phyloP scores from a whole-genome alignment of 1,140 invertebrate genomes.

The Sipha flava region DNA sequence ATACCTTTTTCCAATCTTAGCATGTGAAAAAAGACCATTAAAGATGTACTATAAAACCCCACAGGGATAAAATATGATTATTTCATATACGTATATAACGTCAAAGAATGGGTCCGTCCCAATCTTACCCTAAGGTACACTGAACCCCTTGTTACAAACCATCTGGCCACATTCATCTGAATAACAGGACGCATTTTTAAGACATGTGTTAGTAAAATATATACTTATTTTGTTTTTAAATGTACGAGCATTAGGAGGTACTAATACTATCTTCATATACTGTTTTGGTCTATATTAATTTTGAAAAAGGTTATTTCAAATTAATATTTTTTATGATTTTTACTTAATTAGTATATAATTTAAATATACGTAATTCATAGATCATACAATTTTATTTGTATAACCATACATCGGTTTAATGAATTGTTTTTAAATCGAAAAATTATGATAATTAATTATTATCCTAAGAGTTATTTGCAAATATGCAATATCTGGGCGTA shows the following conservation, averaged over 20 bases:
- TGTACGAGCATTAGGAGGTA: too few species aligned
- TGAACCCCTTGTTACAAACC: slow-evolving; percentile 3
- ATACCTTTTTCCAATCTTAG: neutral
- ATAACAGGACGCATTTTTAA: slow-evolving; percentile 17
- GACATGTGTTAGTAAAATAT: neutral
- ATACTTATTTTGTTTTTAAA: neutral
- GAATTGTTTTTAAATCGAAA: too few species aligned
- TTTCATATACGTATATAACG: neutral
- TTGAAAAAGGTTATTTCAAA: neutral
- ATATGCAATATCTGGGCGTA: neutral
- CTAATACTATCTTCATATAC: neutral
- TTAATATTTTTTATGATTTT: neutral
- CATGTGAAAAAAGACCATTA: neutral
- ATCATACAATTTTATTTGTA: too few species aligned
- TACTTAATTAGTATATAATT: neutral
- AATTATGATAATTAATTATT: too few species aligned
- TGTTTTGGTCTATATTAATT: neutral
- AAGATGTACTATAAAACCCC: neutral
- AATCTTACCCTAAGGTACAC: neutral
- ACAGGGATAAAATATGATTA: neutral
- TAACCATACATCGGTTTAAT: too few species aligned
- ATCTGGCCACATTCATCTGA: neutral
- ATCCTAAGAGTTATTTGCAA: neutral
- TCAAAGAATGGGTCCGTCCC: neutral
- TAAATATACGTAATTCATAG: too few species aligned